Evolutionary conservation across 2,797 vertebrate genomes (phyloP), one percentile per base, ranked within the genome.

Genomic region (Pipistrellus kuhlii): DNA sequence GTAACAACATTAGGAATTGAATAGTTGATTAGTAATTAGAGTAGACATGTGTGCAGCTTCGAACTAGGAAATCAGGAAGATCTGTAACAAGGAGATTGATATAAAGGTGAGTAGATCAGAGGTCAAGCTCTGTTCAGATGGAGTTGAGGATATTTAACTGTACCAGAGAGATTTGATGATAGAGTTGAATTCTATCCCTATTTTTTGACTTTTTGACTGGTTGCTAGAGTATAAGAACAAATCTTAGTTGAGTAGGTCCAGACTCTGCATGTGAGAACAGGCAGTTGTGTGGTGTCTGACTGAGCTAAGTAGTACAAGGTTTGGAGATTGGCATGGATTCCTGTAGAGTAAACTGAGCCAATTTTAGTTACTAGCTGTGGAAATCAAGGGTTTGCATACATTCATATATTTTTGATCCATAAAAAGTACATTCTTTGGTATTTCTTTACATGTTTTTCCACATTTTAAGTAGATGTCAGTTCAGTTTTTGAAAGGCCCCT

Each of bases 231-330:
- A 11, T 80, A 77, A 75, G 77, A 93, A 82, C 85, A 97, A 46
- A 87, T 41, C 66, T 93, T 18, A 80, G 51, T 83, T 91, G 80
- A 89, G 59, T 68, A 88, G 81, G 80, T 91, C 15, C 66, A 89
- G 46, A 30, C 85, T 90, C 85, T 95, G 80, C 75, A 8, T 94
- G 95, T 90, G 85, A 92, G 51, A 96, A 89, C 62, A 73, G 81
- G 93, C 90, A 91, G 59, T 95, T 95, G 83, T 91, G 85, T 95
- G 71, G 55, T 94, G 14, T 85, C 96, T 96, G 66, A 76, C 89
- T 85, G 91, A 94, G 85, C 72, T 91, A 87, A 93, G 25, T 89
- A 86, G 76, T 69, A 46, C 44, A 87, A 69, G 38, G 35, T 9
- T 75, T 76, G 77, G 77, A 89, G 92, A 66, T 48, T 78, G 86